Conservation (phyloP, 2,113 vertebrate species). For the Syngnathus typhle region DNA sequence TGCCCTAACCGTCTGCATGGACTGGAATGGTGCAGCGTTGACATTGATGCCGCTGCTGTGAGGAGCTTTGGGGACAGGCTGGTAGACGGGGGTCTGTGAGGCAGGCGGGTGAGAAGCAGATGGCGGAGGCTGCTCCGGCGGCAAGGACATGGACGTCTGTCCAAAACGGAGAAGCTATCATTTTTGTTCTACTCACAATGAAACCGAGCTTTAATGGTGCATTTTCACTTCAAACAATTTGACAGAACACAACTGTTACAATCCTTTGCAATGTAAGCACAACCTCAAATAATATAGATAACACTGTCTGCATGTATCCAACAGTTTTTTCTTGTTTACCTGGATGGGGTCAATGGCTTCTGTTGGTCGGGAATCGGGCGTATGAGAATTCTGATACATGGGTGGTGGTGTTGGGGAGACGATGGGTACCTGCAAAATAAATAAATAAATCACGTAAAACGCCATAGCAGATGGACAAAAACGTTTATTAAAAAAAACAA, state of each 20-base stretch:
- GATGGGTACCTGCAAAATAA: slow-evolving; percentile 74
- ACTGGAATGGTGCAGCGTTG: slow-evolving; percentile 98
- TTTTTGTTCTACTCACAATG: background rate
- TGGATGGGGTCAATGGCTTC: slow-evolving; percentile 87
- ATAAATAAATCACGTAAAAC: too few species aligned
- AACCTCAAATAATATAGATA: too few species aligned
- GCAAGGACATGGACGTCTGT: slow-evolving; percentile 88
- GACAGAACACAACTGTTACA: background rate
- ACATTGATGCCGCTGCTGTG: slow-evolving; percentile 97
- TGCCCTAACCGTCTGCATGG: slow-evolving; percentile 91
- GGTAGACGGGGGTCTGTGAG: slow-evolving; percentile 89
- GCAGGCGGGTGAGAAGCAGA: slow-evolving; percentile 77
- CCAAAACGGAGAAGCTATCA: slow-evolving; percentile 4
- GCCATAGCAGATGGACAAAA: too few species aligned
- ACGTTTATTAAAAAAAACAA: background rate
- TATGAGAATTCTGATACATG: slow-evolving; percentile 84
- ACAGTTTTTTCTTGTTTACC: slow-evolving; percentile 54
- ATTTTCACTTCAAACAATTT: background rate
- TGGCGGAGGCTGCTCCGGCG: slow-evolving; percentile 82
- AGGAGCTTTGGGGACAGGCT: slow-evolving; percentile 86
- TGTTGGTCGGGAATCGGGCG: slow-evolving; percentile 80
- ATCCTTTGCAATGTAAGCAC: too few species aligned
- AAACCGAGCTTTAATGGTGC: background rate
- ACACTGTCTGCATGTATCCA: too few species aligned
- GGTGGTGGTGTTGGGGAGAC: slow-evolving; percentile 84